phyloP scores from a whole-genome alignment of 2,888 invertebrate species.

The Campaea margaritaria region DNA sequence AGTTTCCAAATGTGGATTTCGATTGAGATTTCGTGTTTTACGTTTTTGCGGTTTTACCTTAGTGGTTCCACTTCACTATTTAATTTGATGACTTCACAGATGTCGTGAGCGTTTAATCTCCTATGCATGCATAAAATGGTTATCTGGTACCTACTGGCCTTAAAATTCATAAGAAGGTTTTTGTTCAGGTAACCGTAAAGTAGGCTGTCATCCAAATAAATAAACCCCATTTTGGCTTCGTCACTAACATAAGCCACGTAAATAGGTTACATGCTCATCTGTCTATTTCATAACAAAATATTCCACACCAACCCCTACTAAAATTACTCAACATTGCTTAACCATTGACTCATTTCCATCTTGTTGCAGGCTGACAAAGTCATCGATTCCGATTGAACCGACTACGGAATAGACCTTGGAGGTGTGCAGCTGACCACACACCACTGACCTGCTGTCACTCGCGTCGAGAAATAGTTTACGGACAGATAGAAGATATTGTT shows the following conservation, averaged over 20 bases:
- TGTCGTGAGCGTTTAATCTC: conserved; percentile 15
- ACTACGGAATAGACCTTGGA: conserved; percentile 54
- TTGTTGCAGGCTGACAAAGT: conserved; percentile 72
- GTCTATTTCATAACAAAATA: too few relatives aligned
- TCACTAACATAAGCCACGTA: too few relatives aligned
- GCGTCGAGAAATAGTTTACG: conserved; percentile 41
- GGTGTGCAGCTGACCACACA: conserved; percentile 53
- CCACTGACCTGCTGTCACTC: conserved; percentile 45
- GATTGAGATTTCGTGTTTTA: conserved; percentile 22
- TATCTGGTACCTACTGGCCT: not conserved
- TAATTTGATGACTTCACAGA: conserved; percentile 7
- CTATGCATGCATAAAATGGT: not conserved
- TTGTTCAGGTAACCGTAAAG: too few relatives aligned
- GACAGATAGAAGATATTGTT: conserved; percentile 30
- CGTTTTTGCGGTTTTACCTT: conserved; percentile 24
- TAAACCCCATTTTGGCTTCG: too few relatives aligned
- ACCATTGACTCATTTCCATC: conserved; percentile 44
- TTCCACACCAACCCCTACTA: too few relatives aligned
- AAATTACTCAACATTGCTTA: too few relatives aligned
- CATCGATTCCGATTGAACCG: conserved; percentile 56
- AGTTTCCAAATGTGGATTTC: conserved; percentile 30
- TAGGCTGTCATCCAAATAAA: too few relatives aligned
- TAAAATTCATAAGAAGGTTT: too few relatives aligned
- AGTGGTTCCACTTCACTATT: conserved; percentile 15
- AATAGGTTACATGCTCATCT: not conserved